phyloP scores from a whole-genome alignment of 1,140 invertebrate genomes.

The Polypedilum pembai region DNA sequence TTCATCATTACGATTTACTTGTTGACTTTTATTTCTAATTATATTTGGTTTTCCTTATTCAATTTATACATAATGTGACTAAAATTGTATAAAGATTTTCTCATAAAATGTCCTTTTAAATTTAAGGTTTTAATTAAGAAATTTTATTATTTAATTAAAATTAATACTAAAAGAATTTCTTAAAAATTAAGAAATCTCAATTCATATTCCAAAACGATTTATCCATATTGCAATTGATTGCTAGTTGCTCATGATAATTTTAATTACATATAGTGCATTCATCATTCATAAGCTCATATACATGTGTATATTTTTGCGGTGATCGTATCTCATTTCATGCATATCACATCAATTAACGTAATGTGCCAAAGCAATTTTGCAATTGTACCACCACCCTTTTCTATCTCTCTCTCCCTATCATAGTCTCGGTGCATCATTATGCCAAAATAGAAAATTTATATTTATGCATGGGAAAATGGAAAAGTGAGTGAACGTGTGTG shows the following conservation, averaged over 20 bases:
- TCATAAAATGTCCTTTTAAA: too few relatives aligned
- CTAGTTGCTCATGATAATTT: not conserved
- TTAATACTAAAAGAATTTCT: too few relatives aligned
- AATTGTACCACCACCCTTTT: not conserved
- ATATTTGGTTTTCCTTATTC: too few relatives aligned
- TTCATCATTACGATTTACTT: too few relatives aligned
- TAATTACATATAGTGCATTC: not conserved
- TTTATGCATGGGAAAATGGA: not conserved
- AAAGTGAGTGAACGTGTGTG: not conserved
- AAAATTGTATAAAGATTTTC: too few relatives aligned
- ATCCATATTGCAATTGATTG: too few relatives aligned
- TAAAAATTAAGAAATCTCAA: too few relatives aligned
- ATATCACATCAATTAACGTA: slow-evolving; percentile 18
- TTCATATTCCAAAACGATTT: not conserved
- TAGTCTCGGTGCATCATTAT: not conserved
- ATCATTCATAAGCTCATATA: too few relatives aligned
- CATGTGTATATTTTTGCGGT: not conserved
- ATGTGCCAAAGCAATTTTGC: slow-evolving; percentile 16
- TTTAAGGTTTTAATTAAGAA: too few relatives aligned
- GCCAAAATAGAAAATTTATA: slow-evolving; percentile 14
- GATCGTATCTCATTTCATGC: not conserved
- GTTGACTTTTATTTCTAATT: too few relatives aligned
- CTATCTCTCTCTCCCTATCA: not conserved
- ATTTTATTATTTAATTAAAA: too few relatives aligned
- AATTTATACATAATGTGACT: too few relatives aligned